Evolutionary conservation across 2,888 invertebrate species (phyloP), one percentile per base, ranked within the genome.

Genomic region (Deilephila porcellus): DNA sequence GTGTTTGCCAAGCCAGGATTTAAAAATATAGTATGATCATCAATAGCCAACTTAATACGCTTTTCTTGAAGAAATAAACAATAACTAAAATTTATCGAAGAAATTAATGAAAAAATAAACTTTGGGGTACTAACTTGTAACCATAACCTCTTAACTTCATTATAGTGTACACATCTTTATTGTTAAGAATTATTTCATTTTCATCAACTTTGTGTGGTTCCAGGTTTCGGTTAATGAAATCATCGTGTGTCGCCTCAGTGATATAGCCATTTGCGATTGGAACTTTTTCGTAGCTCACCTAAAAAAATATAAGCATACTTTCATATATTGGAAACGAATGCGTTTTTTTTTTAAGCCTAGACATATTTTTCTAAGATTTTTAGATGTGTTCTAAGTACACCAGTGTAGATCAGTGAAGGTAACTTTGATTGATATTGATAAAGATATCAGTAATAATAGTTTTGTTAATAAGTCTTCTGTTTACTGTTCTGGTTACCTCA

Each of bases 131-230:
- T 78, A 78, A 87, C 87, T 73, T 82, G 71, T 83, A 86, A 11
- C 74, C 75, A 71, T 81, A 84, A 74, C 85, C 85, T 77, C 77
- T 82, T 11, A 82, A 52, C 29, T 80, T 77, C 77, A 86, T 77
- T 0, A 83, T 78, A 71, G 81, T 84, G 74, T 87, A 87, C 25
- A 86, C 71, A 52, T 86, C 87, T 59, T 83, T 71, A 56, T 78
- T 52, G 19, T 72, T 79, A 6, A 87, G 70, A 3, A 72, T 63
- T 3, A 83, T 63, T 3, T 80, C 77, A 56, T 78, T 72, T 0
- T 77, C 73, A n/a, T 73, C 75, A 37, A 77, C 74, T 19, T 71
- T 25, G 29, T 60, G 14, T 32, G 80, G 73, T 34, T 77, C 63
- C 0, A 77, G 2, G 0, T 72, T 11, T 17, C 76, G 76, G 0